Evolutionary conservation across 2,888 invertebrate species (phyloP).

Genomic region (Melanchra persicariae): DNA sequence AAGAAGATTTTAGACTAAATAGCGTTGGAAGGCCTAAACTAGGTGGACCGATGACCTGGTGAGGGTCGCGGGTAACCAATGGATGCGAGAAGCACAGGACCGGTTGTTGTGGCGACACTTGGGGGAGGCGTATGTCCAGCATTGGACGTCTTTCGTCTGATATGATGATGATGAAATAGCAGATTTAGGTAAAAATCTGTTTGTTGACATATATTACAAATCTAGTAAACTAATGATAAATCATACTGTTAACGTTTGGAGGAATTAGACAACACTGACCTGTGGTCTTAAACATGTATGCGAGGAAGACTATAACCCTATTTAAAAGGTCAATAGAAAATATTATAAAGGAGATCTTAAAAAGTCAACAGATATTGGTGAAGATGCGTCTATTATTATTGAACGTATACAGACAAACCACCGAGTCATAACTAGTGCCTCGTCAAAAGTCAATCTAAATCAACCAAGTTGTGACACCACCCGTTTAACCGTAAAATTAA

Average conservation of each 20-base stretch:
- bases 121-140: no score
- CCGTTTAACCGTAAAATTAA: slow-evolving; percentile 66
- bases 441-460: slow-evolving; percentile 59
- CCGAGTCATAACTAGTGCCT: slow-evolving; percentile 23
- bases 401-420: slow-evolving; percentile 12
- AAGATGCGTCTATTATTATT: neutral
- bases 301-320: neutral
- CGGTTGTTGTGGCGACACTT: no score
- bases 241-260: neutral
- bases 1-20: no score
- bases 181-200: neutral
- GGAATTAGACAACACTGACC: neutral
- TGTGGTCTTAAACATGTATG: neutral
- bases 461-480: slow-evolving; percentile 58
- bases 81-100: no score
- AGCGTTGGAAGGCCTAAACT: no score
- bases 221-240: neutral
- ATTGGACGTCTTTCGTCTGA: no score
- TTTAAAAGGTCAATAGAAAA: neutral
- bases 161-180: no score
- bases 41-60: no score
- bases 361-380: neutral
- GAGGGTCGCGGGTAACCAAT: no score
- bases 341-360: neutral
- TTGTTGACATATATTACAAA: neutral